Conservation (phyloP, 2,797 vertebrate species). For the Argyrosomus regius region DNA sequence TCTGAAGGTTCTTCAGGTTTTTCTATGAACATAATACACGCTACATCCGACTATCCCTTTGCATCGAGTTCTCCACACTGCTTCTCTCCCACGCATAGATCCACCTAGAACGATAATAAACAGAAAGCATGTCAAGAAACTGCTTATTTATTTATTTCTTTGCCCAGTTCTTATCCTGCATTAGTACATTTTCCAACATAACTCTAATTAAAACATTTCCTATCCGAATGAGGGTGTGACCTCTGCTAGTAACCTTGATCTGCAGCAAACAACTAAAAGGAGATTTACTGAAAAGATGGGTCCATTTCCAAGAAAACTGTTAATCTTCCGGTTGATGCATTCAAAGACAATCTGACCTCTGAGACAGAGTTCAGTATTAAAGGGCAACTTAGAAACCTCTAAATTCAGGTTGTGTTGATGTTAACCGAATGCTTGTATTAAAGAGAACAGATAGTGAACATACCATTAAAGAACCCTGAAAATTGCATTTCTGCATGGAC, state of each 20-base stretch:
- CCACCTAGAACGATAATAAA: slow-evolving; percentile 13
- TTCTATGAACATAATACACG: slow-evolving; percentile 5
- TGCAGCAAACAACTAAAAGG: slow-evolving; percentile 21
- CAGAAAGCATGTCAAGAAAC: slow-evolving; percentile 17
- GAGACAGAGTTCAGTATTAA: not conserved
- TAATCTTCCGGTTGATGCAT: not conserved
- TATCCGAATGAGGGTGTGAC: slow-evolving; percentile 2
- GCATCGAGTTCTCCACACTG: not conserved
- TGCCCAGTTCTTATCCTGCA: not conserved
- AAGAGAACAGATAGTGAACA: not conserved
- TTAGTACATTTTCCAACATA: slow-evolving; percentile 19
- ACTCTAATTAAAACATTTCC: slow-evolving; percentile 24
- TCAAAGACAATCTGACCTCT: slow-evolving; percentile 16
- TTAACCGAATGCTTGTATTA: not conserved
- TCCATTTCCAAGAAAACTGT: slow-evolving; percentile 18
- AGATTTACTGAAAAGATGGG: slow-evolving; percentile 26
- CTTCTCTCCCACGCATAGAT: not conserved
- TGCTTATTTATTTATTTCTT: slow-evolving; percentile 7
- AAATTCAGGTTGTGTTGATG: not conserved
- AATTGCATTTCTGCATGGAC: slow-evolving; percentile 3
- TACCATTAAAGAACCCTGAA: not conserved
- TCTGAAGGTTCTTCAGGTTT: slow-evolving; percentile 1
- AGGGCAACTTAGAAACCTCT: not conserved
- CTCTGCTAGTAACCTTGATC: slow-evolving; percentile 36
- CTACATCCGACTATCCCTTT: not conserved